A percentile compares a stretch with the other conserved stretches of the same genome.
phyloP scores from a whole-genome alignment of 1,140 invertebrate species.

The Berghia stephanieae region DNA sequence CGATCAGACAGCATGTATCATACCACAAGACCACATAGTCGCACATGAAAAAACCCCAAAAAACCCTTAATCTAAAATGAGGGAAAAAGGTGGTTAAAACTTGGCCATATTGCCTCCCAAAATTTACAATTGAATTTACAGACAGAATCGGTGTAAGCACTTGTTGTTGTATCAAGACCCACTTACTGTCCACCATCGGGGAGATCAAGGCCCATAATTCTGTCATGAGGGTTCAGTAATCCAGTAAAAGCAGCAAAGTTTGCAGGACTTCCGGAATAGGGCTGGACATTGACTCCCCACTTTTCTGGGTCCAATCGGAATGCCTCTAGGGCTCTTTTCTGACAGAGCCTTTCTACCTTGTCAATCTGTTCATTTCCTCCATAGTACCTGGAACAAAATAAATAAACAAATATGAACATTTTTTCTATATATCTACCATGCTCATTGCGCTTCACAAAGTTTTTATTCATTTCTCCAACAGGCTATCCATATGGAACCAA shows the following conservation, averaged over 20 bases:
- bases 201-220: conserved; percentile 95
- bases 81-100: too few species aligned
- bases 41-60: too few species aligned
- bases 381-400: conserved; percentile 77
- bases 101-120: not conserved
- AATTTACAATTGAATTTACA: too few species aligned
- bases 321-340: conserved; percentile 84
- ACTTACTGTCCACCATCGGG: conserved; percentile 92
- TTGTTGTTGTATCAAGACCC: not conserved
- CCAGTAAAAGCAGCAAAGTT: conserved; percentile 85
- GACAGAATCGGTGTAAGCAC: too few species aligned
- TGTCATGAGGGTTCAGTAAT: conserved; percentile 81
- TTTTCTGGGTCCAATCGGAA: conserved; percentile 81
- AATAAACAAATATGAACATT: not conserved
- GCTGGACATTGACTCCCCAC: conserved; percentile 99
- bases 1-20: too few species aligned
- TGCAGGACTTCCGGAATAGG: conserved; percentile 94
- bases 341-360: conserved; percentile 88
- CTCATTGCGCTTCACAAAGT: not conserved
- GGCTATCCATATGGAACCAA: not conserved
- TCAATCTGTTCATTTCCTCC: conserved; percentile 97
- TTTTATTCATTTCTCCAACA: not conserved
- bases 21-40: too few species aligned
- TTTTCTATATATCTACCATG: not conserved
- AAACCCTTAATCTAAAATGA: too few species aligned